Conservation (phyloP, 2,113 vertebrate species). For the Ciconia boyciana region DNA sequence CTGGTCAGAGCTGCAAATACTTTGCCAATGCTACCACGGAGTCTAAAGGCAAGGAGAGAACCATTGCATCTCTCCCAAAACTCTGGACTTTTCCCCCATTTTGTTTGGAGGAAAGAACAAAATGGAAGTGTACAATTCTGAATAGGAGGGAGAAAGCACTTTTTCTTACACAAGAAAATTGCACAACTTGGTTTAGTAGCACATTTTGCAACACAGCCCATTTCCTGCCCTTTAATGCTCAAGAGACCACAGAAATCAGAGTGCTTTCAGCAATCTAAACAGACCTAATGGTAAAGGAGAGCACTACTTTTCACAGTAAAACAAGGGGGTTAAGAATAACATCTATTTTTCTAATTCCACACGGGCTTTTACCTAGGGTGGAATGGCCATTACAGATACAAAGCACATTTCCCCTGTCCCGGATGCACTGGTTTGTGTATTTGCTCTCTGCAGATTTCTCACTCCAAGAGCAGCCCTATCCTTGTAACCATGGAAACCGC, state of each 20-base stretch:
- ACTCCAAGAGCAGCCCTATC: background rate
- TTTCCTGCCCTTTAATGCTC: background rate
- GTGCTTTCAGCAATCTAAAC: background rate
- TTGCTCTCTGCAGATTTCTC: slow-evolving; percentile 39
- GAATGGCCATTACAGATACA: background rate
- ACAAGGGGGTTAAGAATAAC: background rate
- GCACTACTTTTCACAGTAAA: background rate
- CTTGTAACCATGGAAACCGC: slow-evolving; percentile 59
- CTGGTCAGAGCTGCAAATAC: background rate
- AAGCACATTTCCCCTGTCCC: background rate
- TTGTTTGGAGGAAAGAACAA: background rate
- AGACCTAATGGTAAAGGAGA: background rate
- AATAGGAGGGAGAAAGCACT: background rate
- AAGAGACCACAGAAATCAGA: background rate
- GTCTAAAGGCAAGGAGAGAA: background rate
- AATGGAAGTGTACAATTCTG: background rate
- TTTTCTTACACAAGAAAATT: background rate
- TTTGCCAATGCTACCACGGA: background rate
- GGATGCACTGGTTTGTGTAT: background rate
- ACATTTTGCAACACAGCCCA: background rate
- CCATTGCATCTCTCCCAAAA: background rate
- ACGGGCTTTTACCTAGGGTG: background rate
- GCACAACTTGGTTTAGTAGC: background rate
- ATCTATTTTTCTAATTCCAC: background rate
- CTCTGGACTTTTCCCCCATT: background rate